Conservation (phyloP, 2,113 vertebrate genomes). For the Campylorhamphus procurvoides region DNA sequence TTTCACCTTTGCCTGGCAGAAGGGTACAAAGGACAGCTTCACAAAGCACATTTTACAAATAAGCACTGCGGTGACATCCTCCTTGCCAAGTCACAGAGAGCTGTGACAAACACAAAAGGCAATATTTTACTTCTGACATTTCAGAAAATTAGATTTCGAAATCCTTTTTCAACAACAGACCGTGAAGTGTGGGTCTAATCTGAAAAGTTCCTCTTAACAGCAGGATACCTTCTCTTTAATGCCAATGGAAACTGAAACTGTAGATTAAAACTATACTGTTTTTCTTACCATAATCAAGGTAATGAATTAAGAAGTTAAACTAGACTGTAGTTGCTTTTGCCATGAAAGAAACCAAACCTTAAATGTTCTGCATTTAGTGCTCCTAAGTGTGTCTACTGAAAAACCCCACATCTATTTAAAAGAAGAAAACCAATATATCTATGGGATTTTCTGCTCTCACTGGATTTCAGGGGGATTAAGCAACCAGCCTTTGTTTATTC, state of each 20-base stretch:
- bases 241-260: neutral
- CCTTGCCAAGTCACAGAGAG: neutral
- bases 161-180: neutral
- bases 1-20: neutral
- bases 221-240: neutral
- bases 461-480: neutral
- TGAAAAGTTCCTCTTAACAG: neutral
- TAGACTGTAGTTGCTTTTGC: neutral
- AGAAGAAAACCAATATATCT: neutral
- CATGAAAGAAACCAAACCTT: neutral
- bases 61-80: neutral
- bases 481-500: neutral
- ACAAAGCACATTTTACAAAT: constrained; percentile 6
- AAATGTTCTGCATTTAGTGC: neutral
- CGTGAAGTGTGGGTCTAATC: neutral
- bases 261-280: neutral
- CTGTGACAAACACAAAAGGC: neutral
- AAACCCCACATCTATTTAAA: neutral
- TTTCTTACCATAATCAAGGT: neutral
- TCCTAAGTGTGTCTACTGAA: neutral
- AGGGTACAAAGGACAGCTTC: constrained; percentile 21
- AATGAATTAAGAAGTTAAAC: neutral
- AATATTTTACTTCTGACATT: neutral
- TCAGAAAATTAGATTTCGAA: constrained; percentile 34
- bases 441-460: neutral